Base-by-base conservation (phyloP, 2,797 vertebrate genomes). In the Adrianichthys oophorus region DNA sequence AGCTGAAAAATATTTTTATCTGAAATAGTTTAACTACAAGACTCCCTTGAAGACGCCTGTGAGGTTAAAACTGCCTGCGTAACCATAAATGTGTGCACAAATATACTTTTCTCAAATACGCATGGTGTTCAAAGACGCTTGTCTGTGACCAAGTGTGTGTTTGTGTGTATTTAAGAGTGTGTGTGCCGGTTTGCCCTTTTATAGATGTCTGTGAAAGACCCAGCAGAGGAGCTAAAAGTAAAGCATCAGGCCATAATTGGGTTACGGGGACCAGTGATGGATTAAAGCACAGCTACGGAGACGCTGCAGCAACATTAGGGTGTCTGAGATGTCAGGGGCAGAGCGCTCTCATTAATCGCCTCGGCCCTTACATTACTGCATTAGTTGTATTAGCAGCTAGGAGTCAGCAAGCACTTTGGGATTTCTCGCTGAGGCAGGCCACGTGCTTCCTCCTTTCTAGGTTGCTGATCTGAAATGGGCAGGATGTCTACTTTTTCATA, bases 301-400 rank as follows among this genome's bases (percentile, higher is more conserved):
- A 90, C 90, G 82, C 89, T 92, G 86, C 84, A 84, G 87, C 83
- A 89, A 89, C 91, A 91, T 92, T 90, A 91, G 90, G 89, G 90
- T 91, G 91, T 90, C 92, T 92, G 91, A 90, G 91, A 92, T 90
- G 91, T 91, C 91, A 91, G 86, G 83, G 79, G 79, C 80, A 90
- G 85, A 92, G 88, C 87, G 83, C 85, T 87, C 83, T 91, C 87
- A 92, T 93, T 93, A 93, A 92, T 92, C 89, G 84, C 90, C 88
- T 79, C 80, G 70, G 84, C 87, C 89, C 87, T 90, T 85, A 91
- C 93, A 92, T 87, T 85, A 87, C 87, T 92, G 87, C 91, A 91
- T 94, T 92, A 92, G 89, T 88, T 92, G 92, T 93, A 94, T 94
- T 95, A 94, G 92, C 91, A 83, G 87, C 87, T 90, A 59, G 16